Evolutionary conservation across 2,888 invertebrate species (phyloP), one percentile per base, ranked within the genome.

Genomic region (Cinara cedri): DNA sequence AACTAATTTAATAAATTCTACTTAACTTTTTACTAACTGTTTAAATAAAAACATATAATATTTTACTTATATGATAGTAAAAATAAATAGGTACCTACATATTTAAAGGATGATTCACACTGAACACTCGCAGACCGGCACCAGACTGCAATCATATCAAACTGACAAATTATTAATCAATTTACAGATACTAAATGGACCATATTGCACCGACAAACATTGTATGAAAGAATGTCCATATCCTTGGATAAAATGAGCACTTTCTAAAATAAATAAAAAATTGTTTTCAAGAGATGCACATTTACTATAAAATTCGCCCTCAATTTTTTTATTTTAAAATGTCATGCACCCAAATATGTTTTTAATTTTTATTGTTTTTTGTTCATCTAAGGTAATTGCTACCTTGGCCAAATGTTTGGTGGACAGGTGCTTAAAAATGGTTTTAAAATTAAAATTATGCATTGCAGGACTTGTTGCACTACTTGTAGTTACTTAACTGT

Each of bases 191-290:
- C 60, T 34, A 62, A 62, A n/a, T 34, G 34, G 13, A 62, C 34
- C 34, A 34, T 10, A 34, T 9, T n/a, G 60, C 13, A 62, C 60
- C 60, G 60, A 62, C 60, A 62, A 62, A 62, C 60, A 57, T 57
- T 57, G 2, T 57, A 57, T 57, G 0, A 57, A 57, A 26, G 1
- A 57, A 24, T 1, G 13, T 14, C 62, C 6, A 42, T n/a, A 21
- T 14, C 21, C 1, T 55, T n/a, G 19, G 10, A 11, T 9, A 55
- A 55, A 9, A 26, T n/a, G n/a, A 42, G 10, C 34, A 42, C 62
- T 42, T 62, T 62, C 62, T 62, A 62, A 62, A 62, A 62, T 62
- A 42, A 62, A 62, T 62, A 62, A 62, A 62, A 42, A n/a, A n/a
- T 62, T 34, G n/a, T 62, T 42, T 62, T 62, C 42, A 42, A 62